A percentile compares a stretch with the other conserved stretches of the same genome.
Conservation (phyloP, 2,797 vertebrate species). For the Pseudomugil tenellus region DNA sequence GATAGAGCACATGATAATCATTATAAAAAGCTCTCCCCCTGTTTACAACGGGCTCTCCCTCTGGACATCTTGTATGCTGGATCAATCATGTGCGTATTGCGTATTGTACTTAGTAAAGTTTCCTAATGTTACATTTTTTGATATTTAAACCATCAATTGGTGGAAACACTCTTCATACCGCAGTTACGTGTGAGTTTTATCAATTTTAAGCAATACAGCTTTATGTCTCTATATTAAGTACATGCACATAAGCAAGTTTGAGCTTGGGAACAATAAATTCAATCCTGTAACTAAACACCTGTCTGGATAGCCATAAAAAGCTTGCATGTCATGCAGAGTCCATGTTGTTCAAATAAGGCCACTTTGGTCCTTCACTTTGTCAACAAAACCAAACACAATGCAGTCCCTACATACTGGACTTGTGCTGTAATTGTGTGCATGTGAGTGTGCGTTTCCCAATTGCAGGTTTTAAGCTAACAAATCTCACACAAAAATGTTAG, state of each 20-base stretch:
- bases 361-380: conserved; percentile 57
- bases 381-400: conserved; percentile 61
- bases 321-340: conserved; percentile 69
- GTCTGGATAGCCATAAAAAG: conserved; percentile 63
- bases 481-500: not conserved
- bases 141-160: conserved; percentile 20
- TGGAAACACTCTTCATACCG: not conserved
- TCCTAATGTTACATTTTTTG: not conserved
- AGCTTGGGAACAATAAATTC: conserved; percentile 55
- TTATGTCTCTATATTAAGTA: not conserved
- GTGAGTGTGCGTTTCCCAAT: conserved; percentile 10
- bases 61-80: not conserved
- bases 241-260: conserved; percentile 11
- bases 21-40: conserved; percentile 11
- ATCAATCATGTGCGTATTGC: conserved; percentile 16
- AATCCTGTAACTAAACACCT: conserved; percentile 74
- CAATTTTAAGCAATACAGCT: conserved; percentile 19
- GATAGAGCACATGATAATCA: conserved; percentile 3
- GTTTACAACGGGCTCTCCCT: not conserved
- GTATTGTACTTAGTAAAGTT: not conserved
- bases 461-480: conserved; percentile 1
- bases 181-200: conserved; percentile 10
- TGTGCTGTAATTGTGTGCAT: conserved; percentile 14
- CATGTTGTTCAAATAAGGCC: conserved; percentile 52
- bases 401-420: conserved; percentile 4